Evolutionary conservation across 2,113 vertebrate genomes (phyloP).

Genomic region (Hiodon tergisus): DNA sequence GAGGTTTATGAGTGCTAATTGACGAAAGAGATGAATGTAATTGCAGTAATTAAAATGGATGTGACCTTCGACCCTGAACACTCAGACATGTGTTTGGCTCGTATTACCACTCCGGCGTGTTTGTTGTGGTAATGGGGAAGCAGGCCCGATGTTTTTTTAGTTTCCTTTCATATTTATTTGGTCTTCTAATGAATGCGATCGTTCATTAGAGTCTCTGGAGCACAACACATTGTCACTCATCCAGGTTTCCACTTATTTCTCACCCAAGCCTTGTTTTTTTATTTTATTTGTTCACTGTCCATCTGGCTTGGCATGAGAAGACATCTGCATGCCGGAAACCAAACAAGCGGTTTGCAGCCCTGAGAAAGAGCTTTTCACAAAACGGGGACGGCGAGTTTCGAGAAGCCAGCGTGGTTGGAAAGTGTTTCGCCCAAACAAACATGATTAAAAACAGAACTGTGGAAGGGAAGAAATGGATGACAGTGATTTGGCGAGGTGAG

Average conservation of each 20-base stretch:
- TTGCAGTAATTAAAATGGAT: conserved; percentile 16
- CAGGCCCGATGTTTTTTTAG: not conserved
- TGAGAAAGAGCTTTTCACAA: no score
- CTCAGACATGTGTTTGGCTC: not conserved
- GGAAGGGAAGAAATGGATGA: no score
- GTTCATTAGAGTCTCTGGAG: not conserved
- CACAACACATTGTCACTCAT: no score
- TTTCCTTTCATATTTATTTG: not conserved
- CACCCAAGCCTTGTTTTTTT: not conserved
- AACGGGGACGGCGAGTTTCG: no score
- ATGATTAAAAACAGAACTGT: no score
- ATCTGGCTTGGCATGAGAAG: no score
- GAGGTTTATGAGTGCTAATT: conserved; percentile 18
- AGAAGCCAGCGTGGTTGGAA: no score
- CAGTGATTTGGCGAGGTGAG: no score
- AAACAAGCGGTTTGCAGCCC: no score
- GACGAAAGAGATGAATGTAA: conserved; percentile 15
- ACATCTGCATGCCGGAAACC: no score
- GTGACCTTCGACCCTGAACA: conserved; percentile 8
- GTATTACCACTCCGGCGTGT: not conserved
- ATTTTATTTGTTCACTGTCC: no score
- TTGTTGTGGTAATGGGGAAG: conserved; percentile 9
- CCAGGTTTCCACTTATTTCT: not conserved
- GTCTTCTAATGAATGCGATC: not conserved
- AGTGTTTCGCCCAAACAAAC: no score